Base-by-base conservation (phyloP, 2,888 invertebrate species). In the Spodoptera littoralis region DNA sequence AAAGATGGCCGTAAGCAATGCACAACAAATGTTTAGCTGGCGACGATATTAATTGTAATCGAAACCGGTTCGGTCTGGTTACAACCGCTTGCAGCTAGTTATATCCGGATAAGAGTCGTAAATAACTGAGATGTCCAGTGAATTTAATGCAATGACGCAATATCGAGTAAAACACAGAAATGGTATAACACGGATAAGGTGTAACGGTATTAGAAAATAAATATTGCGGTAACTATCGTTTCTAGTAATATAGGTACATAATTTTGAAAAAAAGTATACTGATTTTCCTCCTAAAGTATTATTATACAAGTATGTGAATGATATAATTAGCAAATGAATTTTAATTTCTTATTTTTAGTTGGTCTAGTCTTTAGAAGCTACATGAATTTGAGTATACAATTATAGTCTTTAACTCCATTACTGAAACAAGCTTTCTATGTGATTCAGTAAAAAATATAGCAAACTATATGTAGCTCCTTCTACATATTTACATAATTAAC, bases 31-130 rank as follows among this genome's bases (percentile, higher is more conserved):
- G 65, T 74, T 65, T 71, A 82, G 76, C 82, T 67, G 73, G 77
- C 73, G 80, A 74, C 72, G 68, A 77, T 84, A 84, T 85, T 84
- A 84, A 83, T 85, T 82, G 84, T 84, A 85, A 84, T 81, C 69
- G 80, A 82, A 74, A 80, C 83, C 80, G 77, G 80, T 73, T 64
- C 41, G 57, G 48, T 70, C 77, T 72, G 66, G 67, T 61, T 64
- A 68, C 54, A 48, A 42, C 46, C 27, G 53, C 51, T 65, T 61
- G 73, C 60, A 76, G 62, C 73, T 56, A 70, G 65, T 66, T 69
- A 65, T 57, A 53, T 71, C 73, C 70, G 73, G 73, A 77, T 69
- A 73, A 61, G 46, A 70, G 61, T 69, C 61, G 79, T 83, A 81
- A 82, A 82, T 83, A 73, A 79, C 68, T 13, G 22, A 71, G 70